These are phyloP conservation scores for Alethe diademata DNA, from an alignment of 2,113 vertebrate genomes.

Conservation along the genomic window DNA sequence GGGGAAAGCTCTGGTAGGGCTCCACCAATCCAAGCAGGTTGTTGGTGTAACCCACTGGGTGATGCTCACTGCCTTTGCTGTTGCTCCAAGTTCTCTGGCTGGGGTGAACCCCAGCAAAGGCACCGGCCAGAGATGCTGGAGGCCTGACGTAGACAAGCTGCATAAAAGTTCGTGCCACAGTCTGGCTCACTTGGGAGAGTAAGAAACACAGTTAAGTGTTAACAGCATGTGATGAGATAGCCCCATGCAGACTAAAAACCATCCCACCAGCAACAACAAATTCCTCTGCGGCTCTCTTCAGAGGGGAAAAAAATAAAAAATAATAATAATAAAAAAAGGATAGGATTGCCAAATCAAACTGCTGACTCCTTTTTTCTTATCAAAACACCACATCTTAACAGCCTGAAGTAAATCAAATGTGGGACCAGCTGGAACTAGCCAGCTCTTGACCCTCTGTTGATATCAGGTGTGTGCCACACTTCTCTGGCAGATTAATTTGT, in stretches of 20 bases:
- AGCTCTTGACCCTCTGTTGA: conserved; percentile 42
- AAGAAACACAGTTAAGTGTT: conserved; percentile 38
- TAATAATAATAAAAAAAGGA: background rate
- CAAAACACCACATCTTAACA: conserved; percentile 72
- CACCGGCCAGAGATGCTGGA: background rate
- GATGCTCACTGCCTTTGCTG: background rate
- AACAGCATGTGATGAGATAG: conserved; percentile 40
- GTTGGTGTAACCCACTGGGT: background rate
- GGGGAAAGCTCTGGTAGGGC: background rate
- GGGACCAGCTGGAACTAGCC: conserved; percentile 69
- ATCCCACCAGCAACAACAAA: conserved; percentile 61
- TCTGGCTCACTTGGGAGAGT: conserved; percentile 18
- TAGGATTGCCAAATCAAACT: conserved; percentile 72
- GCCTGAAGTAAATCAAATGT: conserved; percentile 69
- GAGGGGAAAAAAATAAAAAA: background rate
- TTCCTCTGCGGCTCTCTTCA: conserved; percentile 47
- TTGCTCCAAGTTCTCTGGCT: background rate
- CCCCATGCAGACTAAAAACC: conserved; percentile 56
- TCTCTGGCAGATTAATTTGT: conserved; percentile 62
- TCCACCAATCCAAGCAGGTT: background rate
- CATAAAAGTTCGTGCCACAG: background rate
- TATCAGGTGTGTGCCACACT: conserved; percentile 62
- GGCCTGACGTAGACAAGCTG: background rate
- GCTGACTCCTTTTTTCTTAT: conserved; percentile 75
- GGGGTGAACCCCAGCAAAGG: background rate